Conservation (phyloP, 1,140 invertebrate species). For the Parasteatoda tepidariorum region DNA sequence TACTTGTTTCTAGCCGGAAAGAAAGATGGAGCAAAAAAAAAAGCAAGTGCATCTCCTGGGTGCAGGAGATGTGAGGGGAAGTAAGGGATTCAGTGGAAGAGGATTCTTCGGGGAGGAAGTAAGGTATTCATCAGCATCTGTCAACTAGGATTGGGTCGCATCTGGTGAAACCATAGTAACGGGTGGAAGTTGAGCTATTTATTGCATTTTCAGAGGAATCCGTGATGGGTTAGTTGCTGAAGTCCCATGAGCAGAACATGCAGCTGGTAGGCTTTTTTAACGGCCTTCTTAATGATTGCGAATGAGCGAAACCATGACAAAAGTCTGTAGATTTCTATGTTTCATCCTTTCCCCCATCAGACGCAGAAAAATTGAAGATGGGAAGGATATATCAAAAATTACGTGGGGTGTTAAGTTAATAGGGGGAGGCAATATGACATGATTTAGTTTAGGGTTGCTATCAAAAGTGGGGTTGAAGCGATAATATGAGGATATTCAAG, state of each 20-base stretch:
- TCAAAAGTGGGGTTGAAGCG: too few relatives aligned
- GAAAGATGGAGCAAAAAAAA: too few relatives aligned
- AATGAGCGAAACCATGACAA: neutral
- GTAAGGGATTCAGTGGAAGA: neutral
- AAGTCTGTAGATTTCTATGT: too few relatives aligned
- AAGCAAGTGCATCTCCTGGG: neutral
- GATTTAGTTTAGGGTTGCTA: too few relatives aligned
- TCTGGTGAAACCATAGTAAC: constrained; percentile 18
- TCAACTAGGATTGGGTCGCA: constrained; percentile 20
- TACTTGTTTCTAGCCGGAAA: constrained; percentile 2
- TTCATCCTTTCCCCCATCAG: too few relatives aligned
- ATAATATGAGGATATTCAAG: too few relatives aligned
- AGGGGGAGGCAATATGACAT: too few relatives aligned
- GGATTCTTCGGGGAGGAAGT: constrained; percentile 9
- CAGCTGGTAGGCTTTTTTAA: neutral
- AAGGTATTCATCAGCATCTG: constrained; percentile 54
- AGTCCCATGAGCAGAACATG: neutral
- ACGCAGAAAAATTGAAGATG: too few relatives aligned
- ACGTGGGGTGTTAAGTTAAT: too few relatives aligned
- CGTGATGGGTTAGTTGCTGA: constrained; percentile 1
- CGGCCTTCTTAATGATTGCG: neutral
- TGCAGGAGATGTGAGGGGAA: neutral
- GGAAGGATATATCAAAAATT: too few relatives aligned
- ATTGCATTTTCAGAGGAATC: neutral
- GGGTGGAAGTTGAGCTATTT: constrained; percentile 25